Evolutionary conservation across 2,888 invertebrate species (phyloP), one percentile per base, ranked within the genome.

Genomic region (Psylliodes chrysocephalus): DNA sequence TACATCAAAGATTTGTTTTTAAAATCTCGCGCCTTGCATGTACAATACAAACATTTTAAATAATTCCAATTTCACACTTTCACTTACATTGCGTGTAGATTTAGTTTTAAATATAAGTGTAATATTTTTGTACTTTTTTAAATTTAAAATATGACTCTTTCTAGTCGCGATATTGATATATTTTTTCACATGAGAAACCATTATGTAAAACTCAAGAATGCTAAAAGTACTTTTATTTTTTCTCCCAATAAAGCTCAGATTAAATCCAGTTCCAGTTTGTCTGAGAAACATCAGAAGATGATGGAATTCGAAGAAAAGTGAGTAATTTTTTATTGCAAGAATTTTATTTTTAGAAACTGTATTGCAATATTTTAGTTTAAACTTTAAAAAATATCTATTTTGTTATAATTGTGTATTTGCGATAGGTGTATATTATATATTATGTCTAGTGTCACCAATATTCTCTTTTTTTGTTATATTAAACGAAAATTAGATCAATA

Each of bases 101-200:
- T 19, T 52, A 35, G 10, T 30, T 18, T 33, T 12, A 35, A 53
- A 14, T n/a, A n/a, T 33, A 33, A 28, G 10, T 52, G 19, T 12
- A 8, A 53, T 35, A 42, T 47, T 17, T n/a, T 10, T 67, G 59
- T 25, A 19, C 6, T 52, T 7, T n/a, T 22, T 22, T 35, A 35
- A 4, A 49, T 3, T 35, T 35, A n/a, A 35, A n/a, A 40, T 60
- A 76, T 76, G 76, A 72, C 75, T 55, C 51, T 76, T 51, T 69
- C 71, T 42, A 63, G 67, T 55, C 68, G 77, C 57, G 78, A 81
- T 64, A 71, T 81, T 38, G 68, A 67, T 44, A 56, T 71, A 30
- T 81, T 78, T 72, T 81, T 81, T 70, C 84, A 84, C 62, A 84
- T 84, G 84, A 77, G 76, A 61, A 81, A 82, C 70, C 84, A 84